Base-by-base conservation (phyloP, 2,113 vertebrate species). In the Podilymbus podiceps region DNA sequence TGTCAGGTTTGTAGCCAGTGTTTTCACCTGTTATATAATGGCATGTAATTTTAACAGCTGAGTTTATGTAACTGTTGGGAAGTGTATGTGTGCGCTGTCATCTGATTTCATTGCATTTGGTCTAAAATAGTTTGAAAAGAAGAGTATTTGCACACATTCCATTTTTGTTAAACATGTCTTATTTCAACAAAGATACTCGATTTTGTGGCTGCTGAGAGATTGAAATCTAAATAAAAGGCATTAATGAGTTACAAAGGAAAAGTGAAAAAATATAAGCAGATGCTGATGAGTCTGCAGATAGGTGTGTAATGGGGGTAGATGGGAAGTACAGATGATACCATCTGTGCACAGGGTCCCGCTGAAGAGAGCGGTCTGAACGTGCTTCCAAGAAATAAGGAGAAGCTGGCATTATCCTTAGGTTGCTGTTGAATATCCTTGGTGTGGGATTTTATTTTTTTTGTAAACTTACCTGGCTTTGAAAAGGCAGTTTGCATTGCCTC, bases 11-110 rank as follows among this genome's bases (percentile, higher is more conserved):
- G 88, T 84, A 96, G 93, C 78, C 74, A 0, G 11, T 95, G 82
- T 90, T 96, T 94, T 91, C 82, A 94, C 95, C 95, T 96, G 73
- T 91, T 96, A 96, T 40, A 19, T 91, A 95, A 95, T 71, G 76
- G 63, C 75, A 63, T 88, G 92, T 91, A 66, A 96, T 93, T 93
- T 94, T 96, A 96, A 92, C 92, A 84, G 85, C 93, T 59, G 63
- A 77, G 88, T 96, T 95, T 85, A 91, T 76, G 79, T 96, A 94
- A 96, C 79, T 85, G 79, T 64, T 4, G 3, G 81, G 87, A 68
- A 85, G 89, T 10, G 31, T 89, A 0, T 91, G 89, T 77, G 73
- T 49, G 58, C 5, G 1, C 92, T 91, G 93, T 93, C 75, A 84
- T 64, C 88, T 46, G 55, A 63, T 55, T 50, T 53, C 66, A 44